Evolutionary conservation across 2,888 invertebrate species (phyloP), one percentile per base, ranked within the genome.

Genomic region (Pristionchus entomophagus): DNA sequence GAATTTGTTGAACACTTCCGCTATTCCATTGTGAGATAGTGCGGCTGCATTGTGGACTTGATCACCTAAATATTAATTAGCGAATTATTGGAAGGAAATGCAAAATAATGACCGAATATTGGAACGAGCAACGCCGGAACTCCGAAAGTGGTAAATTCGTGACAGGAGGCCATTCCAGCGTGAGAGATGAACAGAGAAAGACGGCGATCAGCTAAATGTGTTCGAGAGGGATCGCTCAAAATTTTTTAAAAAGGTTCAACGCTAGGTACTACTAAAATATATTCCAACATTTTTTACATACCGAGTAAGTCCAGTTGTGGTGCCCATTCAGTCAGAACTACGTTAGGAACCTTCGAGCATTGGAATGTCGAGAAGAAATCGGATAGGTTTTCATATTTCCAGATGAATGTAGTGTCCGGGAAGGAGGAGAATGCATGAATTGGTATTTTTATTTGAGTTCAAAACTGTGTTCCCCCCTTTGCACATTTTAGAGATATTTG

Each of bases 101-200:
- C n/a, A n/a, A n/a, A n/a, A n/a, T n/a, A n/a, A n/a, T n/a, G n/a
- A 77, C 77, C 77, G 29, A 77, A 77, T 17, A 82, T 82, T 3
- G 82, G 82, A 0, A 82, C 82, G n/a, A 59, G 56, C 10, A 82
- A n/a, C 2, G 45, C n/a, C 2, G 82, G 82, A 56, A 82, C 59
- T 12, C 82, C 82, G 56, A 41, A 56, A 26, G 35, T 59, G 26
- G 82, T 17, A 12, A 59, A 0, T 17, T 82, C 82, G 12, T 59
- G 82, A 22, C 82, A 82, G 3, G 82, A 82, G 26, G 82, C 82
- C 82, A 82, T 82, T 59, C 82, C 82, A 5, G 29, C 82, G 59
- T 82, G 82, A 59, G 82, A 45, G 41, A 82, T 59, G 82, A 82
- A 82, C n/a, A 82, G 59, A 82, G n/a, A 29, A 0, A 82, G 26